phyloP scores from a whole-genome alignment of 2,888 invertebrate genomes.

The Eristalis tenax region DNA sequence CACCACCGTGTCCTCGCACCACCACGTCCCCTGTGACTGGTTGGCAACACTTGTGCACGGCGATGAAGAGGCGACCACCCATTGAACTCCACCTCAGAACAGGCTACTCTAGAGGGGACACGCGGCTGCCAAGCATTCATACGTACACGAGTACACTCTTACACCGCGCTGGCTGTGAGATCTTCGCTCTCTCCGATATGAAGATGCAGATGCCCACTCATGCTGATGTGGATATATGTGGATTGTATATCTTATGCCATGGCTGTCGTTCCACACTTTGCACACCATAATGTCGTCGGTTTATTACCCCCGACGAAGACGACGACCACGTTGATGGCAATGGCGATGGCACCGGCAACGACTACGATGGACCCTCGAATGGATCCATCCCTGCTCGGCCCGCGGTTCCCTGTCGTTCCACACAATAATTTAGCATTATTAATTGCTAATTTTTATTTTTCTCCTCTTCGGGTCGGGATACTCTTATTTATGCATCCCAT shows the following conservation, averaged over 20 bases:
- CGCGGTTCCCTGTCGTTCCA: slow-evolving; percentile 27
- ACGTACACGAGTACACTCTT: not conserved
- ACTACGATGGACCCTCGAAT: slow-evolving; percentile 14
- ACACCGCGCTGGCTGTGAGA: not conserved
- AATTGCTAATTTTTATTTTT: slow-evolving; percentile 69
- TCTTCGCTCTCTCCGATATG: slow-evolving; percentile 20
- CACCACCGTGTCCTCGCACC: not conserved
- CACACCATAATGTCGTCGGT: slow-evolving; percentile 68
- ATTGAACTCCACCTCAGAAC: slow-evolving; percentile 50
- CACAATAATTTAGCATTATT: slow-evolving; percentile 69
- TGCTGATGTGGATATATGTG: slow-evolving; percentile 35
- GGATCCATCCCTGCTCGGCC: not conserved
- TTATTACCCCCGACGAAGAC: slow-evolving; percentile 55
- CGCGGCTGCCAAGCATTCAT: not conserved
- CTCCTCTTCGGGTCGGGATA: slow-evolving; percentile 33
- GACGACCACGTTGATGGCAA: not conserved
- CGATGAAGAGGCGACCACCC: slow-evolving; percentile 62
- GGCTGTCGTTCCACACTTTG: slow-evolving; percentile 69
- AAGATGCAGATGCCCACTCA: slow-evolving; percentile 55
- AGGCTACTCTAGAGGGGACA: slow-evolving; percentile 9
- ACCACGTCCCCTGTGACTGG: slow-evolving; percentile 16
- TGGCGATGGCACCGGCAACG: slow-evolving; percentile 8
- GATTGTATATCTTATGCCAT: slow-evolving; percentile 53
- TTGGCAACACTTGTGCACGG: slow-evolving; percentile 54
- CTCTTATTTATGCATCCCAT: slow-evolving; percentile 36